phyloP scores from a whole-genome alignment of 2,888 invertebrate species.

The Himalopsyche japonica region DNA sequence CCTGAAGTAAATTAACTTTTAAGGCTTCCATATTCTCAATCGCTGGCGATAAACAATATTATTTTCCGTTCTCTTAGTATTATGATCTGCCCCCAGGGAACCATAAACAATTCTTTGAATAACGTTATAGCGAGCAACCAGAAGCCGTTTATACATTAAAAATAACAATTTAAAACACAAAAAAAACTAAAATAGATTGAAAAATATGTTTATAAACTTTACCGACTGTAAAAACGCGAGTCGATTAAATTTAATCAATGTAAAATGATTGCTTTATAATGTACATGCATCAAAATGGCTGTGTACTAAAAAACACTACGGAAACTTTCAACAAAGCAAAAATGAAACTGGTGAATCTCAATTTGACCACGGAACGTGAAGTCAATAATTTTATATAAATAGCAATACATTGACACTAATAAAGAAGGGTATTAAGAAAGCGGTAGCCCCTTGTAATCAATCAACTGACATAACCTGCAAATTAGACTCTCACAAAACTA shows the following conservation, averaged over 20 bases:
- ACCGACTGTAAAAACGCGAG: no score
- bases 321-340: no score
- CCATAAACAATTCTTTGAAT: constrained; percentile 13
- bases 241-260: no score
- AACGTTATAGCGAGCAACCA: constrained; percentile 1
- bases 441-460: constrained; percentile 23
- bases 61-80: not conserved
- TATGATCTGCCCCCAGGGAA: constrained; percentile 4
- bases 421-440: constrained; percentile 13
- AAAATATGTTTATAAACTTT: not conserved
- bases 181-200: not conserved
- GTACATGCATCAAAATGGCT: no score
- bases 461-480: not conserved
- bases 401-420: constrained; percentile 20
- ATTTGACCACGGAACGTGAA: not conserved
- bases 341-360: not conserved
- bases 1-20: not conserved
- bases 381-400: not conserved
- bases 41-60: constrained; percentile 12
- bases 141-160: not conserved
- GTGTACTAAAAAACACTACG: no score
- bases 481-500: not conserved
- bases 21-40: constrained; percentile 20
- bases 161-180: not conserved
- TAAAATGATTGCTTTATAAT: no score